Percentiles rank a stretch among this genome's conserved stretches.
These are phyloP conservation scores for Cinara cedri DNA, from an alignment of 2,888 invertebrate species.

Conservation along the genomic window DNA sequence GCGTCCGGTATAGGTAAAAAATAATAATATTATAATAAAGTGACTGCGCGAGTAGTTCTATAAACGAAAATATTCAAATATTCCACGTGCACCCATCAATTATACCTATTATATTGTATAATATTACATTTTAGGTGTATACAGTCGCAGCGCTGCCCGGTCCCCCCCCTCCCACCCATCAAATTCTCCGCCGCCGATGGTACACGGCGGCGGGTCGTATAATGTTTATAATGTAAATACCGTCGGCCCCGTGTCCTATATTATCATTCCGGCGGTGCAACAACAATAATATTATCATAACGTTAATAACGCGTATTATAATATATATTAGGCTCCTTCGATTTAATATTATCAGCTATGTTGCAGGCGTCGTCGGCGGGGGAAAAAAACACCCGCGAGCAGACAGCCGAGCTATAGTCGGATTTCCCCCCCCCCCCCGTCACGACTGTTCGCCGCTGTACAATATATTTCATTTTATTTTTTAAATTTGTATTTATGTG, in stretches of 20 bases:
- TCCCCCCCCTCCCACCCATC: background rate
- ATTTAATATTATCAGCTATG: too few relatives aligned
- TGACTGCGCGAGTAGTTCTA: slow-evolving; percentile 8
- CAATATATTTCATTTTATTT: too few relatives aligned
- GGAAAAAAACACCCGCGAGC: too few relatives aligned
- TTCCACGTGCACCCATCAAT: slow-evolving; percentile 40
- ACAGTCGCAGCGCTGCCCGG: slow-evolving; percentile 19
- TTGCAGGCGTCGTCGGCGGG: too few relatives aligned
- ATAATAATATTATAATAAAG: background rate
- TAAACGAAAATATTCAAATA: slow-evolving; percentile 43
- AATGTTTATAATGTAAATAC: background rate
- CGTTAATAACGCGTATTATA: background rate
- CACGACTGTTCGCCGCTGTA: too few relatives aligned
- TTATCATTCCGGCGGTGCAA: background rate
- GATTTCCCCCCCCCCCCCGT: too few relatives aligned
- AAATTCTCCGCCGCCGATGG: background rate
- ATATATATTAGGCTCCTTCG: background rate
- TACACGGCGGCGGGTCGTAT: background rate
- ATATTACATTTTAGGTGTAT: background rate
- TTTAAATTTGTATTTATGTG: too few relatives aligned
- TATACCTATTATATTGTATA: slow-evolving; percentile 25
- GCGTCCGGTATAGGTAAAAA: background rate
- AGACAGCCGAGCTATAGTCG: too few relatives aligned
- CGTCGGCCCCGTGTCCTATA: background rate
- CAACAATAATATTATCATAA: slow-evolving; percentile 16